Base-by-base conservation (phyloP, 1,140 invertebrate genomes). In the Bombus difficillimus region DNA sequence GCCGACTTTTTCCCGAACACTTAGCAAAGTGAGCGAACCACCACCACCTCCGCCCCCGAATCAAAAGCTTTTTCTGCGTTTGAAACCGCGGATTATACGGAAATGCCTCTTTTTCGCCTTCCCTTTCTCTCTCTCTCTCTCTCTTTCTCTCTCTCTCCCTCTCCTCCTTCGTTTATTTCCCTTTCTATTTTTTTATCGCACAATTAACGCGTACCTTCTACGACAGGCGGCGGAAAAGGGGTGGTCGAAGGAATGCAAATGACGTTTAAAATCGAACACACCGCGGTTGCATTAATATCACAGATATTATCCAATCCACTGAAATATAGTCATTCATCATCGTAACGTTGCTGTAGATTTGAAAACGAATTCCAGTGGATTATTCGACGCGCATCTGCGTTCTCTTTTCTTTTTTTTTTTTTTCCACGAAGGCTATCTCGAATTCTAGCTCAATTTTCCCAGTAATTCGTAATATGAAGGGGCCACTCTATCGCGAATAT, bases 21-120 rank as follows among this genome's bases (percentile, higher is more conserved):
- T 80, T 80, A 32, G 76, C 77, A 72, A 80, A 85, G 83, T 59
- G 83, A 72, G 68, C 77, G 77, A 80, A 37, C 72, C 47, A 69
- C 64, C 64, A n/a, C 37, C 73, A 37, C 59, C 59, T n/a, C 8
- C 34, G 34, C 39, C 37, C n/a, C 37, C 76, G 77, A 80, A 85
- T 85, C 57, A 80, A 80, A 85, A 80, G 76, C 68, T 72, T 80
- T 78, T 79, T 68, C 68, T 37, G 57, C 68, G 76, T 47, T 72
- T 71, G 68, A 85, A 85, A 85, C 47, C 66, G 75, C 34, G 74
- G 37, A 78, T 69, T 75, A 69, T 68, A 57, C 74, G 82, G 83
- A 72, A 85, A 80, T 80, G 41, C 76, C 32, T 73, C 41, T 34
- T 69, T 69, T 69, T 76, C 47, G 22, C 47, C 2, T 57, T 12